Conservation (phyloP, 2,113 vertebrate species). For the Rostratula benghalensis region DNA sequence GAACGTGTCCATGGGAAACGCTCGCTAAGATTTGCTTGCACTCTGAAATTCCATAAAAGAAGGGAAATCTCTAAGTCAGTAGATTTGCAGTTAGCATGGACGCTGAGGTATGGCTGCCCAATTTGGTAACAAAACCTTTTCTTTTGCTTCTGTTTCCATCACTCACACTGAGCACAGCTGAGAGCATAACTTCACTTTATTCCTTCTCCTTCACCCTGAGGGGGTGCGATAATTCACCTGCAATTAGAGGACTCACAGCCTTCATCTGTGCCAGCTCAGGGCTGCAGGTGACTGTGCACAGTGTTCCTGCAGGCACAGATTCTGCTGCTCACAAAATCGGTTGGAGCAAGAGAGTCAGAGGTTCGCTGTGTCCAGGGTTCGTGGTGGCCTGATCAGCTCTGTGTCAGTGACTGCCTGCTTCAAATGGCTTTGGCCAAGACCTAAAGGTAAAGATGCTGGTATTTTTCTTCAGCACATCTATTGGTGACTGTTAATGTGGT, state of each 20-base stretch:
- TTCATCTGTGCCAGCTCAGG: neutral
- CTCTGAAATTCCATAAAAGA: neutral
- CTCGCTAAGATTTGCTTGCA: neutral
- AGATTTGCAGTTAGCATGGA: neutral
- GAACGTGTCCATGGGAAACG: neutral
- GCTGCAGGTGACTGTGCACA: neutral
- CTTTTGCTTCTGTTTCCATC: neutral
- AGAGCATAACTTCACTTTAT: neutral
- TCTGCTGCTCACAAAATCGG: neutral
- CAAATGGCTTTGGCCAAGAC: neutral
- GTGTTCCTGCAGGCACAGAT: neutral
- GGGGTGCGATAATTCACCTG: neutral
- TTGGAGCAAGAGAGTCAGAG: neutral
- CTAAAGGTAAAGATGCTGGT: neutral
- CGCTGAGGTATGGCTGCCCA: neutral
- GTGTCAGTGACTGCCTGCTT: rapidly evolving
- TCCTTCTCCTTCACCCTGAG: neutral
- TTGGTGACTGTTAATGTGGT: neutral
- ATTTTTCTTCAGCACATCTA: neutral
- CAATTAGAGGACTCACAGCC: neutral
- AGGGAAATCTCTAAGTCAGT: neutral
- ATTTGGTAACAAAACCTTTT: neutral
- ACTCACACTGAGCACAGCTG: neutral
- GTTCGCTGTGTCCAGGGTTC: neutral
- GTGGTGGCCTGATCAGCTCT: neutral